phyloP scores from a whole-genome alignment of 2,113 vertebrate species.

The Potamarius usumacintae region DNA sequence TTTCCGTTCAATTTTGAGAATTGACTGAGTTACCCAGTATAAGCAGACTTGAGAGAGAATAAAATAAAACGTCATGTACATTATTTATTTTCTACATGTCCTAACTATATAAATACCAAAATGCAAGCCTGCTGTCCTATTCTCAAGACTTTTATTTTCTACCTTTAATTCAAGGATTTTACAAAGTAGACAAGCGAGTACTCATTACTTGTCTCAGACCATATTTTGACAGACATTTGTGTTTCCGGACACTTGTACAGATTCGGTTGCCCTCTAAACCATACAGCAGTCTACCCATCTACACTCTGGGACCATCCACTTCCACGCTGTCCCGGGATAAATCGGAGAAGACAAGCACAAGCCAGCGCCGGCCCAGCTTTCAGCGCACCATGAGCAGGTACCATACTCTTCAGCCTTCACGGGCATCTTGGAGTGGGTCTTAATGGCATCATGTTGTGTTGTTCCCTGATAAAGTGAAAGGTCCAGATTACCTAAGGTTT shows the following conservation, averaged over 20 bases:
- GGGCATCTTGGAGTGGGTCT: background rate
- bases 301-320: constrained; percentile 80
- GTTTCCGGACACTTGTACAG: constrained; percentile 64
- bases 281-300: constrained; percentile 92
- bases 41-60: background rate
- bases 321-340: constrained; percentile 86
- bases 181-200: too few relatives aligned
- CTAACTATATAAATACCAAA: background rate
- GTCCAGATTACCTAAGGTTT: background rate
- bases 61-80: background rate
- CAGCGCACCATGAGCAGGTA: constrained; percentile 78
- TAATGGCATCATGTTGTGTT: background rate
- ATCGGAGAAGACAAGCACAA: constrained; percentile 78
- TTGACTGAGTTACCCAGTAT: background rate
- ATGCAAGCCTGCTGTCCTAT: background rate
- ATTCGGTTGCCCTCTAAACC: constrained; percentile 97
- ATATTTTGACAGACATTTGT: background rate
- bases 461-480: background rate
- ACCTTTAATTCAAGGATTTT: background rate
- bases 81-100: background rate
- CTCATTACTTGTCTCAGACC: background rate
- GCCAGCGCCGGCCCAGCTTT: constrained; percentile 76
- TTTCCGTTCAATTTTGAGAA: background rate
- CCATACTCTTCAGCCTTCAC: background rate
- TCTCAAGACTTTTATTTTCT: background rate